Conservation (phyloP, 2,888 invertebrate species). For the Apodemia duryi region DNA sequence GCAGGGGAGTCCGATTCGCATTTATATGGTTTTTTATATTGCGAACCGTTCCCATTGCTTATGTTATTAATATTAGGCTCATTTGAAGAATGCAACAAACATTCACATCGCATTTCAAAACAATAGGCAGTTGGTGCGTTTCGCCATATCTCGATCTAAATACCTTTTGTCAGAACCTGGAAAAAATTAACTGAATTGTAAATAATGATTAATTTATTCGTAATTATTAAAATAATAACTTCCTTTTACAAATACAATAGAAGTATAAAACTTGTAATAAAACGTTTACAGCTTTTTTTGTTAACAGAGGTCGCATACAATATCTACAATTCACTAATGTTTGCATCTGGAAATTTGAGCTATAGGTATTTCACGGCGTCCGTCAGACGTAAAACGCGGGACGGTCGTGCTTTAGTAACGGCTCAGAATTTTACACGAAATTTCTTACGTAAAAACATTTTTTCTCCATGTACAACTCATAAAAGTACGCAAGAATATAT, state of each 20-base stretch:
- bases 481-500: too few relatives aligned
- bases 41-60: not conserved
- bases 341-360: not conserved
- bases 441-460: too few relatives aligned
- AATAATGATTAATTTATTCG: constrained; percentile 13
- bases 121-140: constrained; percentile 68
- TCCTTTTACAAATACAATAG: constrained; percentile 15
- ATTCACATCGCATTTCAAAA: constrained; percentile 62
- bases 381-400: too few relatives aligned
- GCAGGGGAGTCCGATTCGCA: too few relatives aligned
- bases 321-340: not conserved
- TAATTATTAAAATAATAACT: constrained; percentile 9
- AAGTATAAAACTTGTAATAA: not conserved
- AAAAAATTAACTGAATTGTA: constrained; percentile 18
- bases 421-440: too few relatives aligned
- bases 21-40: too few relatives aligned
- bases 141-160: constrained; percentile 65
- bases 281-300: not conserved
- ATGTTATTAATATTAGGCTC: not conserved
- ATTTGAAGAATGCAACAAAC: constrained; percentile 49
- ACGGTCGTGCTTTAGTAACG: too few relatives aligned
- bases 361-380: too few relatives aligned
- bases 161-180: constrained; percentile 53
- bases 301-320: not conserved
- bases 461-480: too few relatives aligned